Conservation (phyloP, 1,140 invertebrate species). For the Drosophila trapezifrons region DNA sequence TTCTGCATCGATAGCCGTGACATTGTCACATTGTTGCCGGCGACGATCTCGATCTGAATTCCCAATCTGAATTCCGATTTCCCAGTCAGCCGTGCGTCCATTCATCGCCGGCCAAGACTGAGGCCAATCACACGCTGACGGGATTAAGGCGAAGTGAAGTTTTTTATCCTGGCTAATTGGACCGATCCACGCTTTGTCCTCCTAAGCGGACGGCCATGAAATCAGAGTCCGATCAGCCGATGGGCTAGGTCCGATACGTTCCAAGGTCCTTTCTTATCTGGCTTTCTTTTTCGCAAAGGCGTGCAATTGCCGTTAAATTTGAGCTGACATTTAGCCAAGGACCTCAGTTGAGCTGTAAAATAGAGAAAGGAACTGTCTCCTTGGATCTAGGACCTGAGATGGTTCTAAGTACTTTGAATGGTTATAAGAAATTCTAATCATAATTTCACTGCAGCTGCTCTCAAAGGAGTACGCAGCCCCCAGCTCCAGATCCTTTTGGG, state of each 20-base stretch:
- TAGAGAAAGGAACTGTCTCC: not conserved
- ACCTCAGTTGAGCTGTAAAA: not conserved
- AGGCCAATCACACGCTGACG: constrained; percentile 78
- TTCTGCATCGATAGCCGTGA: constrained; percentile 74
- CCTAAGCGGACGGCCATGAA: constrained; percentile 60
- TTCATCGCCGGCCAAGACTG: constrained; percentile 27
- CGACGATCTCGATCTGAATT: constrained; percentile 59
- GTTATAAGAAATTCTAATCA: not conserved
- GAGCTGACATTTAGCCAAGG: constrained; percentile 49
- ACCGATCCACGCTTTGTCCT: constrained; percentile 39
- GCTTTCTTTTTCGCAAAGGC: constrained; percentile 24
- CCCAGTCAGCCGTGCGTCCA: constrained; percentile 30
- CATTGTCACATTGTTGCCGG: constrained; percentile 71
- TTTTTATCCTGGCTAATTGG: constrained; percentile 74
- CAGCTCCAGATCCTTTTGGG: constrained; percentile 12
- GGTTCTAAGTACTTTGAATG: not conserved
- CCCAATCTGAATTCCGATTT: constrained; percentile 33
- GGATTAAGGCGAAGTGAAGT: constrained; percentile 64
- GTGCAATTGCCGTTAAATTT: constrained; percentile 73
- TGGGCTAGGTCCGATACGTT: constrained; percentile 23
- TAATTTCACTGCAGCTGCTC: constrained; percentile 6
- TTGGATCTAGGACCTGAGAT: not conserved
- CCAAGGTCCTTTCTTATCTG: constrained; percentile 18
- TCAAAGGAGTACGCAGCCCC: constrained; percentile 1
- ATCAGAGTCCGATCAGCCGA: constrained; percentile 48